Conservation (phyloP, 2,797 vertebrate species). For the Schizopygopsis pylzovi region DNA sequence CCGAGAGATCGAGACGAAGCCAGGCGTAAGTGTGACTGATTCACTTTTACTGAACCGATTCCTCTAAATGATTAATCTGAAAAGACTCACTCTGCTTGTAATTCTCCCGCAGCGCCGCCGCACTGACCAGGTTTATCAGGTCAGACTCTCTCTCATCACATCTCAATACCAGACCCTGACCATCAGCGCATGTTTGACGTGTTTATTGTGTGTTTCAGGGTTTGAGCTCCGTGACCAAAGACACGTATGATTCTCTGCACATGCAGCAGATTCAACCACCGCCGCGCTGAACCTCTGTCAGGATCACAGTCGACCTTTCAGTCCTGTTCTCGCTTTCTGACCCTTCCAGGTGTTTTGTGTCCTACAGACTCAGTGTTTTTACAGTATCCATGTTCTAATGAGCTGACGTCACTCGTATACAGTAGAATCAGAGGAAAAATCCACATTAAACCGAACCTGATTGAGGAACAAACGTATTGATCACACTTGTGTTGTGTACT, state of each 20-base stretch:
- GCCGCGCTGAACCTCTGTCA: neutral
- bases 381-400: neutral
- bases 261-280: conserved; percentile 54
- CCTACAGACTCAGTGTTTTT: neutral
- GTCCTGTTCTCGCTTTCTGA: too few relatives aligned
- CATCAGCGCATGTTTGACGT: neutral
- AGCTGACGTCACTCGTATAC: neutral
- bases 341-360: neutral
- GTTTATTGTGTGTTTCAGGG: conserved; percentile 73
- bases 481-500: too few relatives aligned
- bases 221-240: conserved; percentile 83
- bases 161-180: neutral
- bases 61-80: neutral
- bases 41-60: conserved; percentile 1
- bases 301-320: neutral
- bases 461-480: neutral
- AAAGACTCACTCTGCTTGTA: neutral
- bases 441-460: neutral
- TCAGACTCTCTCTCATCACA: neutral
- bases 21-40: conserved; percentile 52
- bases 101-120: conserved; percentile 66
- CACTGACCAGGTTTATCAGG: conserved; percentile 73
- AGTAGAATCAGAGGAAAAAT: neutral
- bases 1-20: conserved; percentile 49
- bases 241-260: conserved; percentile 88